Percentiles rank a stretch among this genome's conserved stretches.
Conservation (phyloP, 2,888 invertebrate genomes). For the Xylocampa areola region DNA sequence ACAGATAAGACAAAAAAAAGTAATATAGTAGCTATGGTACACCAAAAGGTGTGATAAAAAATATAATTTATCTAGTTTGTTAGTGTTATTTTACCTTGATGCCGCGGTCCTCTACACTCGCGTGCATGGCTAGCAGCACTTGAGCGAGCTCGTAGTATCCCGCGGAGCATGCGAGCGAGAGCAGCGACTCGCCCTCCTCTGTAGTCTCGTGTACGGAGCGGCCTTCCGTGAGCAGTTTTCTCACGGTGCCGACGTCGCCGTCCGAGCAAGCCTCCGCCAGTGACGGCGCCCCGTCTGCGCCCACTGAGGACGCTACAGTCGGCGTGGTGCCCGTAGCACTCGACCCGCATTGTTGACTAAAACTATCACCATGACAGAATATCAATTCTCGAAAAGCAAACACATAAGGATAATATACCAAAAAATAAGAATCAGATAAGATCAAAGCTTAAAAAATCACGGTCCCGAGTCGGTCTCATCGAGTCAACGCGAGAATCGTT, state of each 20-base stretch:
- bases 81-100: slow-evolving; percentile 91
- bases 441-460: slow-evolving; percentile 88
- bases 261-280: slow-evolving; percentile 98
- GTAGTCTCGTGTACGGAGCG: slow-evolving; percentile 98
- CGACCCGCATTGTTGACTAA: slow-evolving; percentile 85
- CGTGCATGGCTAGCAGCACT: slow-evolving; percentile 98
- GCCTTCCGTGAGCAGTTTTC: slow-evolving; percentile 97
- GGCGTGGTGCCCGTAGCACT: slow-evolving; percentile 82
- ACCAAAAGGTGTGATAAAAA: no score
- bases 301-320: slow-evolving; percentile 86
- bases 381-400: slow-evolving; percentile 13
- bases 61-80: background rate
- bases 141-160: slow-evolving; percentile 99
- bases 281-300: slow-evolving; percentile 91
- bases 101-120: slow-evolving; percentile 98
- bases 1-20: no score
- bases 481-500: slow-evolving; percentile 69
- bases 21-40: no score
- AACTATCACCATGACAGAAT: slow-evolving; percentile 42
- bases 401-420: background rate
- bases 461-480: slow-evolving; percentile 79
- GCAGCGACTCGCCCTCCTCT: slow-evolving; percentile 98
- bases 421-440: slow-evolving; percentile 84
- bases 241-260: slow-evolving; percentile 97
- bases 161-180: slow-evolving; percentile 98